Conservation (phyloP, 2,888 invertebrate genomes). For the Agonopterix heracliana region DNA sequence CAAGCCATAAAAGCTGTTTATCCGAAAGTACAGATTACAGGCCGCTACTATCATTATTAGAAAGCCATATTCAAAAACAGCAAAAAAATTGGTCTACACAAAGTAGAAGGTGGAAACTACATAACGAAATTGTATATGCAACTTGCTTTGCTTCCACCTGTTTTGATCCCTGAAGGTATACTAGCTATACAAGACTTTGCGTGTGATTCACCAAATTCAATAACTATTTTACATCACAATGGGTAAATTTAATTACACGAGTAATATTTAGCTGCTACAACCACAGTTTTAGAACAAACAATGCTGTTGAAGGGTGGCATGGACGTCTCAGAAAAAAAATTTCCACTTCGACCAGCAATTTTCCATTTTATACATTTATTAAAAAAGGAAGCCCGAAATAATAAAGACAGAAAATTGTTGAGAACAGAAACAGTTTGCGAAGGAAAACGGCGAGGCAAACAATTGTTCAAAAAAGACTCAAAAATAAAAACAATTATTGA, state of each 20-base stretch:
- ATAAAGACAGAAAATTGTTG: neutral
- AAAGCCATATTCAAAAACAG: neutral
- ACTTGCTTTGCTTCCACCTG: neutral
- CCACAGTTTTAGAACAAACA: neutral
- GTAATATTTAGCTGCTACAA: neutral
- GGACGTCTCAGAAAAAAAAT: neutral
- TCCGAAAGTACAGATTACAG: conserved; percentile 1
- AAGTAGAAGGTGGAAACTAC: neutral
- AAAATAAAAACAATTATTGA: neutral
- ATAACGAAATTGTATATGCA: neutral
- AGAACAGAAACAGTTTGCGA: neutral
- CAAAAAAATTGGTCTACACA: neutral
- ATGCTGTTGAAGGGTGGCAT: neutral
- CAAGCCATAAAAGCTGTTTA: conserved; percentile 9
- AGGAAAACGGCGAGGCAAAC: neutral
- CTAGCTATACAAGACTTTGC: neutral
- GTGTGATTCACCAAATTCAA: neutral
- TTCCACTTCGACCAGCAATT: neutral
- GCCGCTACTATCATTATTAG: conserved; percentile 5
- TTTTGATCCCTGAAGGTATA: neutral
- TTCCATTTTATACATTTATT: neutral
- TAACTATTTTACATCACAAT: neutral
- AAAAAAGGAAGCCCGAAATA: neutral
- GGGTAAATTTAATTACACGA: too few species aligned
- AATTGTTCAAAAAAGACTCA: neutral